Evolutionary conservation across 2,797 vertebrate species (phyloP).

Genomic region (Channallabes apus): DNA sequence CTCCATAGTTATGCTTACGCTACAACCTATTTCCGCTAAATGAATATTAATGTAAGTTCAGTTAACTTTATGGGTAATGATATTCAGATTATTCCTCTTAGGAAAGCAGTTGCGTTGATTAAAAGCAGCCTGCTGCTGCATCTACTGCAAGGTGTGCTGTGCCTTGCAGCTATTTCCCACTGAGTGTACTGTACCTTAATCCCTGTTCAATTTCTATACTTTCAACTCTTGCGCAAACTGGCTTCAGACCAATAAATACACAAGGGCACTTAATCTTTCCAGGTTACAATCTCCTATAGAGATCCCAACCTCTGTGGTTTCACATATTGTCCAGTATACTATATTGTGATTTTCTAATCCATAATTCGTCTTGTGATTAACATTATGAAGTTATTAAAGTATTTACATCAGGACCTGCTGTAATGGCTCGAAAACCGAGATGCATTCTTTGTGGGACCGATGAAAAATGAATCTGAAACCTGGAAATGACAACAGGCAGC

Average conservation of each 20-base stretch:
- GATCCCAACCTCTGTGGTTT: conserved; percentile 5
- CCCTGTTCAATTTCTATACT: conserved; percentile 38
- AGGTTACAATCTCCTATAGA: conserved; percentile 34
- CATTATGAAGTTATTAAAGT: conserved; percentile 28
- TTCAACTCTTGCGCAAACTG: conserved; percentile 30
- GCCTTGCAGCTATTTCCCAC: conserved; percentile 71
- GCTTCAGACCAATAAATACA: conserved; percentile 46
- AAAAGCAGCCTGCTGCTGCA: conserved; percentile 68
- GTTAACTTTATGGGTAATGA: conserved; percentile 83
- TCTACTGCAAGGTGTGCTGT: conserved; percentile 67
- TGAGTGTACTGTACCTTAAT: conserved; percentile 47
- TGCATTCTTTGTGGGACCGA: conserved; percentile 7
- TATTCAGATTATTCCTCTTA: conserved; percentile 82
- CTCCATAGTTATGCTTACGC: conserved; percentile 69
- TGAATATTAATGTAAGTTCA: conserved; percentile 82
- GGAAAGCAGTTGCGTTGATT: conserved; percentile 79
- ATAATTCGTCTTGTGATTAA: conserved; percentile 9
- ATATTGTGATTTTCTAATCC: conserved; percentile 25
- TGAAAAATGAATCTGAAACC: conserved; percentile 35
- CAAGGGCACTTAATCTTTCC: conserved; percentile 33
- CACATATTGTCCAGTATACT: background rate
- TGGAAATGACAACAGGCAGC: conserved; percentile 36
- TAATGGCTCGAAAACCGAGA: background rate
- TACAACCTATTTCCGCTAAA: conserved; percentile 74
- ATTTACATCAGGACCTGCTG: conserved; percentile 19